A percentile compares a stretch with the other conserved stretches of the same genome.
Conservation (phyloP, 2,797 vertebrate species). For the Paedocypris micromegethes region DNA sequence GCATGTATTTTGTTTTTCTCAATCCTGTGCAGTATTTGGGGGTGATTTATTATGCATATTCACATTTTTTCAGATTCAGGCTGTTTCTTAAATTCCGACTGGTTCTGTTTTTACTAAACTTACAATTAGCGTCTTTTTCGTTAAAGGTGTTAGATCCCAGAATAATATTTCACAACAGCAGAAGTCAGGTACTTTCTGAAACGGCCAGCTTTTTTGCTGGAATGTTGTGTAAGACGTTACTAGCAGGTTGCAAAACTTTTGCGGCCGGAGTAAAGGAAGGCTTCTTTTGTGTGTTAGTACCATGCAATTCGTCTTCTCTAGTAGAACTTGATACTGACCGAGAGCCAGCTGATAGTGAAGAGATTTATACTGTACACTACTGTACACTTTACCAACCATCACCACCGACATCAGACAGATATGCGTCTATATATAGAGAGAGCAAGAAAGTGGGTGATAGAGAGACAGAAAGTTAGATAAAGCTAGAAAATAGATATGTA, state of each 20-base stretch:
- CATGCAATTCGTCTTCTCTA: constrained; percentile 38
- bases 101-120: neutral
- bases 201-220: neutral
- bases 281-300: constrained; percentile 33
- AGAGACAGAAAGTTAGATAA: too few species aligned
- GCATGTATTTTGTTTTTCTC: too few species aligned
- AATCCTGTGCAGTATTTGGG: too few species aligned
- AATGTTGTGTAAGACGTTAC: constrained; percentile 8
- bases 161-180: neutral
- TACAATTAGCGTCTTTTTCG: neutral
- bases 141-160: too few species aligned
- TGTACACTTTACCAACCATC: too few species aligned
- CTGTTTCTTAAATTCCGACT: too few species aligned
- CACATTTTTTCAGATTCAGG: too few species aligned
- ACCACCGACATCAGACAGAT: too few species aligned
- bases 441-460: too few species aligned
- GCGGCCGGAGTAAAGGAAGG: constrained; percentile 14
- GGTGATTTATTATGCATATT: too few species aligned
- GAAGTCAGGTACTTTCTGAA: constrained; percentile 5
- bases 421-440: too few species aligned
- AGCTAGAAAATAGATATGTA: too few species aligned
- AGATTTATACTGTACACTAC: constrained; percentile 18
- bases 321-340: constrained; percentile 24
- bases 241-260: constrained; percentile 3
- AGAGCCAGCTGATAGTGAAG: constrained; percentile 20